Percentiles rank a stretch among this genome's conserved stretches.
These are phyloP conservation scores for Archegozetes longisetosus DNA, from an alignment of 1,140 invertebrate genomes.

Conservation along the genomic window DNA sequence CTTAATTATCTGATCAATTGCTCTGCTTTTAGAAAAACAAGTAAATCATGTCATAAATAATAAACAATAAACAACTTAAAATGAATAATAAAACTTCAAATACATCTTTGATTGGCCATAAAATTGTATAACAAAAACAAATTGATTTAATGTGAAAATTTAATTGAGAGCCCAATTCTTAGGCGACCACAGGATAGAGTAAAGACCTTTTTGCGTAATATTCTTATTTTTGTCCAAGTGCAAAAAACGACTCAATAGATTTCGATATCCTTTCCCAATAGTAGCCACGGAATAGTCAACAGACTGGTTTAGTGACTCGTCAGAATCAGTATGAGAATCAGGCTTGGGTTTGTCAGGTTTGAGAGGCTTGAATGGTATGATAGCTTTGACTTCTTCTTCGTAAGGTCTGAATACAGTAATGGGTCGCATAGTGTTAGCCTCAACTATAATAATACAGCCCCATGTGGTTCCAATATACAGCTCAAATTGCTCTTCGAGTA, in stretches of 20 bases:
- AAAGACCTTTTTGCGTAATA: slow-evolving; percentile 2
- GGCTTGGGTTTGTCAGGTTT: neutral
- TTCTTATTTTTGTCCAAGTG: slow-evolving; percentile 18
- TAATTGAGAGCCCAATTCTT: neutral
- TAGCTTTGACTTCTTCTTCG: slow-evolving; percentile 53
- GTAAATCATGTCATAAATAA: too few relatives aligned
- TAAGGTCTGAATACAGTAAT: slow-evolving; percentile 78
- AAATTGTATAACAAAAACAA: too few relatives aligned
- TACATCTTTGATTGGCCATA: too few relatives aligned
- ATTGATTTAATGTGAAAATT: neutral
- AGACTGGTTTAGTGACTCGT: neutral
- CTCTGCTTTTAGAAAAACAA: too few relatives aligned
- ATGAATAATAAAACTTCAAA: too few relatives aligned
- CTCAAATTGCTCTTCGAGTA: slow-evolving; percentile 39
- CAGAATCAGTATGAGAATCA: slow-evolving; percentile 18
- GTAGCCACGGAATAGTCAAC: slow-evolving; percentile 39
- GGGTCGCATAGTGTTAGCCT: slow-evolving; percentile 55
- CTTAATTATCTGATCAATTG: too few relatives aligned
- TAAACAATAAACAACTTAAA: too few relatives aligned
- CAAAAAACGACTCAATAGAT: slow-evolving; percentile 41
- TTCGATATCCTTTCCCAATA: slow-evolving; percentile 64
- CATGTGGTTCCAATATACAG: slow-evolving; percentile 77
- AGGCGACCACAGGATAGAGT: neutral
- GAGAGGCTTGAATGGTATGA: slow-evolving; percentile 26
- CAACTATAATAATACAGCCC: slow-evolving; percentile 76